These are phyloP conservation scores for Tricholauxania praeusta DNA, from an alignment of 2,888 invertebrate genomes.

Conservation along the genomic window DNA sequence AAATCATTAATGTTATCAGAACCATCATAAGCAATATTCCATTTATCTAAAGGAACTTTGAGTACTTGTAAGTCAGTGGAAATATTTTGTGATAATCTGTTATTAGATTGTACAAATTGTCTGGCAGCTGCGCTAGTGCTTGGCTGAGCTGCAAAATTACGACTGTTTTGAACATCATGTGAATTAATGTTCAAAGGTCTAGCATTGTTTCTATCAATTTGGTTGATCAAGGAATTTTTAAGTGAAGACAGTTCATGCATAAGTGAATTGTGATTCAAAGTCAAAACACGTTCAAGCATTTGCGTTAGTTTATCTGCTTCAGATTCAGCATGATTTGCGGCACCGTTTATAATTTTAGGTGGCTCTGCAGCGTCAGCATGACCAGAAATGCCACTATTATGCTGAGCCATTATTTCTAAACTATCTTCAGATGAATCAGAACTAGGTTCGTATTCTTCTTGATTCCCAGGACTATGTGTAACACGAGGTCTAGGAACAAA, in stretches of 20 bases:
- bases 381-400: too few species aligned
- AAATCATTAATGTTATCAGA: not conserved
- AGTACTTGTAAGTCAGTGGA: too few species aligned
- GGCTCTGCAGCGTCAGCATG: not conserved
- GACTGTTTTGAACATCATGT: not conserved
- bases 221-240: not conserved
- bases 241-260: not conserved
- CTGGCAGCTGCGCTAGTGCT: too few species aligned
- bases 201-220: not conserved
- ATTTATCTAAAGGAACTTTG: conserved; percentile 4
- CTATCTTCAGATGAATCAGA: too few species aligned
- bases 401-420: too few species aligned
- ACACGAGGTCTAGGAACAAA: not conserved
- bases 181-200: not conserved
- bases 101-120: not conserved
- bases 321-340: not conserved
- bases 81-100: too few species aligned
- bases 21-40: not conserved
- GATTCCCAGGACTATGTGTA: not conserved
- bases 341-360: not conserved
- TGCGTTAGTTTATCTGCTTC: not conserved
- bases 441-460: too few species aligned
- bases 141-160: too few species aligned
- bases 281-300: conserved; percentile 4
- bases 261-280: not conserved